Conservation (phyloP, 2,113 vertebrate species). For the Proteles cristata region DNA sequence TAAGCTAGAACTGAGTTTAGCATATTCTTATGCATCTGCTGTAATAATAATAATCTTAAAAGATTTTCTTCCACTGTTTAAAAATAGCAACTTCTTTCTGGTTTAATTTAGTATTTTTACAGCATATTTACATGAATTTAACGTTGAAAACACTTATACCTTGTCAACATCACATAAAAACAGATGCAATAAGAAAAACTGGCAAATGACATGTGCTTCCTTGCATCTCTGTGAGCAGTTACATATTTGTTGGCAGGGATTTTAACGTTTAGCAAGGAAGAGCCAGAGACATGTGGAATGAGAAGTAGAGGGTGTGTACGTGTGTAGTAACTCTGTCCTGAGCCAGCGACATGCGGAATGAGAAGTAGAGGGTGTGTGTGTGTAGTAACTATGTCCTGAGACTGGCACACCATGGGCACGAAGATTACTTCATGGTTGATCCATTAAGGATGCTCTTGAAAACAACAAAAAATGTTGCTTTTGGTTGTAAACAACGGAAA, state of each 20-base stretch:
- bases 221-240: background rate
- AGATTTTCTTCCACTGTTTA: constrained; percentile 37
- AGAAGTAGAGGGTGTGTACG: background rate
- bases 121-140: constrained; percentile 51
- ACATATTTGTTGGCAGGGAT: background rate
- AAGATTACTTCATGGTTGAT: background rate
- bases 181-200: background rate
- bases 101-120: constrained; percentile 38
- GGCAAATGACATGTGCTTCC: background rate
- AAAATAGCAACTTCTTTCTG: constrained; percentile 55
- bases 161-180: constrained; percentile 25
- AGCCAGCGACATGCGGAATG: background rate
- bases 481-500: background rate
- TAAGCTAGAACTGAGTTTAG: constrained; percentile 29
- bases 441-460: background rate
- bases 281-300: background rate
- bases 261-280: constrained; percentile 40
- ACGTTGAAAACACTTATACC: constrained; percentile 14
- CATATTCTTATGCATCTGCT: constrained; percentile 5
- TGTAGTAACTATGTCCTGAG: background rate
- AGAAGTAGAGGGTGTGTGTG: background rate
- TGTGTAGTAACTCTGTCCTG: background rate
- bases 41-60: background rate
- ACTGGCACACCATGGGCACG: background rate
- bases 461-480: background rate